Conservation (phyloP, 2,888 invertebrate genomes). For the Eupithecia subfuscata region DNA sequence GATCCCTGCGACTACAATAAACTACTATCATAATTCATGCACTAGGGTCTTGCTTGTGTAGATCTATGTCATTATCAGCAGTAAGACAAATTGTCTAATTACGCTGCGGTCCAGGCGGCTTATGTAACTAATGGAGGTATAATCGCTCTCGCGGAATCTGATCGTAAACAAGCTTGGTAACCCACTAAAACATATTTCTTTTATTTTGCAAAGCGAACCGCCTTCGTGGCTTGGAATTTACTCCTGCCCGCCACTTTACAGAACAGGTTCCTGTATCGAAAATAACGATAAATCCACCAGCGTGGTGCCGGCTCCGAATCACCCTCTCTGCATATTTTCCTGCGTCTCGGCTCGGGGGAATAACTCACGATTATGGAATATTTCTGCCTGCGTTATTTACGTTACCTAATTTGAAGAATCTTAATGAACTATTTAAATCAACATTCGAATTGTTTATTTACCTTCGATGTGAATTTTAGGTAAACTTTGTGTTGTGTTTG, state of each 20-base stretch:
- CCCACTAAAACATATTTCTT: constrained; percentile 84
- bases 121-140: constrained; percentile 79
- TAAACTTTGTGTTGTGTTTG: constrained; percentile 1
- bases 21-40: constrained; percentile 17
- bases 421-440: constrained; percentile 44
- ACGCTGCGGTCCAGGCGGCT: constrained; percentile 61
- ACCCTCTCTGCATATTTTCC: constrained; percentile 69
- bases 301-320: constrained; percentile 59
- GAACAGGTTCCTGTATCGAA: constrained; percentile 78
- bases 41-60: constrained; percentile 41
- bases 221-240: constrained; percentile 60
- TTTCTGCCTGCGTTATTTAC: constrained; percentile 45
- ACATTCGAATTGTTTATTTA: constrained; percentile 25
- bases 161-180: constrained; percentile 82
- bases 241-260: constrained; percentile 63
- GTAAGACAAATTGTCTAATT: constrained; percentile 74
- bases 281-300: constrained; percentile 75
- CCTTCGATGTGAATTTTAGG: constrained; percentile 3
- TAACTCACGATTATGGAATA: constrained; percentile 52
- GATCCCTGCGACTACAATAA: constrained; percentile 10
- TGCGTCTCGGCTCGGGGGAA: constrained; percentile 52
- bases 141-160: constrained; percentile 74
- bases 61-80: constrained; percentile 58
- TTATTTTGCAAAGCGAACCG: constrained; percentile 76
- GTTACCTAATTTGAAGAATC: constrained; percentile 42